Conservation (phyloP, 2,113 vertebrate genomes). For the Dromas ardeola region DNA sequence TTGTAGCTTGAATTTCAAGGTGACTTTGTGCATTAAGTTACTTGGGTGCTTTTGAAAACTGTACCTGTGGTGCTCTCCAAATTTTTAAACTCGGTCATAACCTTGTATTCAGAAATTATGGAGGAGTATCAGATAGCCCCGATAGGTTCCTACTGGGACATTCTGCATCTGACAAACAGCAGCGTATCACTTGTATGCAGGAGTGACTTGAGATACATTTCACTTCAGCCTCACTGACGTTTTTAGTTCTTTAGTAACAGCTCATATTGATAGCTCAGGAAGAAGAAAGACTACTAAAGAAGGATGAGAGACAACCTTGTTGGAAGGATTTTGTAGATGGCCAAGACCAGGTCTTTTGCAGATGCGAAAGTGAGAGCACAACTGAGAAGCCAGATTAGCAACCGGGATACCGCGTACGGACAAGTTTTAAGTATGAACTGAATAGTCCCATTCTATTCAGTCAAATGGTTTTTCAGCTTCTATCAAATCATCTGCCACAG, state of each 20-base stretch:
- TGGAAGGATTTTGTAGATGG: not conserved
- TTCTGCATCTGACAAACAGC: not conserved
- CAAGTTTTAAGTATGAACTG: slow-evolving; percentile 12
- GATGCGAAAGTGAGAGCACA: slow-evolving; percentile 1
- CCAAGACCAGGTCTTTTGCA: not conserved
- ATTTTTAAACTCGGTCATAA: not conserved
- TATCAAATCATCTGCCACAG: slow-evolving; percentile 57
- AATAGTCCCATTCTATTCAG: slow-evolving; percentile 55
- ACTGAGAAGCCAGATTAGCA: slow-evolving; percentile 40
- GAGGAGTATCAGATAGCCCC: not conserved
- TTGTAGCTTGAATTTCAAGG: slow-evolving; percentile 17
- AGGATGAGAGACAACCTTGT: not conserved
- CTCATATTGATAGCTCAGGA: not conserved
- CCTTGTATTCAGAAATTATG: not conserved
- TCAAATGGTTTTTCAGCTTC: slow-evolving; percentile 55
- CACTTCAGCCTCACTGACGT: not conserved
- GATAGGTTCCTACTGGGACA: accelerated
- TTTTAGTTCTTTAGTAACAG: not conserved
- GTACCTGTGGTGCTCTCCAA: not conserved
- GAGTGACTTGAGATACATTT: not conserved
- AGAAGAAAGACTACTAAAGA: not conserved
- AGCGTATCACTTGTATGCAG: accelerated
- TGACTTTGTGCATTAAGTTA: not conserved
- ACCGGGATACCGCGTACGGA: not conserved
- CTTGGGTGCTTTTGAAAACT: not conserved